A percentile compares a stretch with the other conserved stretches of the same genome.
These are phyloP conservation scores for Chrysolina americana DNA, from an alignment of 2,888 invertebrate species.

Conservation along the genomic window DNA sequence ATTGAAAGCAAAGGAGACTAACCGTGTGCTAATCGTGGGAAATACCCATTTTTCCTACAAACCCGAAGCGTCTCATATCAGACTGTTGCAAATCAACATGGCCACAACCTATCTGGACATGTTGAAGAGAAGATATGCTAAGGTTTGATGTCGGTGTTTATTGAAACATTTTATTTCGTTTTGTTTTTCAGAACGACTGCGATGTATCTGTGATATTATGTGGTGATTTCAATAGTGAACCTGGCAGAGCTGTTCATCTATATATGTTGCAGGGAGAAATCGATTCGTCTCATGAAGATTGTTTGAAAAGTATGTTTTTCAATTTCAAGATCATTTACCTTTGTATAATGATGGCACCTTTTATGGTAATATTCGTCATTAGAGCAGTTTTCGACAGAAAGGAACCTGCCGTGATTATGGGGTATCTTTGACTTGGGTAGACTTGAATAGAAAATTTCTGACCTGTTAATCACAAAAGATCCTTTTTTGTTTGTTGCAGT, in stretches of 20 bases:
- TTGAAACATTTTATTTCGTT: background rate
- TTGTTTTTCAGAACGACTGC: conserved; percentile 53
- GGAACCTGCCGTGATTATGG: no score
- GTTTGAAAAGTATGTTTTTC: conserved; percentile 82
- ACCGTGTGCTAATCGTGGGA: conserved; percentile 74
- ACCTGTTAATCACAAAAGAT: no score
- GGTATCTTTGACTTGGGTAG: no score
- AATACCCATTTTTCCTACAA: conserved; percentile 96
- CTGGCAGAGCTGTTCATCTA: conserved; percentile 85
- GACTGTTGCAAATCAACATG: conserved; percentile 74
- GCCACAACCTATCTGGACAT: conserved; percentile 41
- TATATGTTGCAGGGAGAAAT: conserved; percentile 81
- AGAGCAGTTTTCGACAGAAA: no score
- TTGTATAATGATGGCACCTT: background rate
- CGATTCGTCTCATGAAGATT: conserved; percentile 78
- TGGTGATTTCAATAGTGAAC: conserved; percentile 95
- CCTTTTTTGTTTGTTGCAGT: conserved; percentile 57
- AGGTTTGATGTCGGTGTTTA: conserved; percentile 28
- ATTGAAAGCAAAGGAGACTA: conserved; percentile 73
- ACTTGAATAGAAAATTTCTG: no score
- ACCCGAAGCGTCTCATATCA: conserved; percentile 90
- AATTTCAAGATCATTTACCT: conserved; percentile 1
- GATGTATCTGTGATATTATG: conserved; percentile 82
- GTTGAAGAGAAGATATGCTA: conserved; percentile 38
- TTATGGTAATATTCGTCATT: no score